Percentiles rank a stretch among this genome's conserved stretches.
Conservation (phyloP, 2,888 invertebrate genomes). For the Trissoscelio sp. region DNA sequence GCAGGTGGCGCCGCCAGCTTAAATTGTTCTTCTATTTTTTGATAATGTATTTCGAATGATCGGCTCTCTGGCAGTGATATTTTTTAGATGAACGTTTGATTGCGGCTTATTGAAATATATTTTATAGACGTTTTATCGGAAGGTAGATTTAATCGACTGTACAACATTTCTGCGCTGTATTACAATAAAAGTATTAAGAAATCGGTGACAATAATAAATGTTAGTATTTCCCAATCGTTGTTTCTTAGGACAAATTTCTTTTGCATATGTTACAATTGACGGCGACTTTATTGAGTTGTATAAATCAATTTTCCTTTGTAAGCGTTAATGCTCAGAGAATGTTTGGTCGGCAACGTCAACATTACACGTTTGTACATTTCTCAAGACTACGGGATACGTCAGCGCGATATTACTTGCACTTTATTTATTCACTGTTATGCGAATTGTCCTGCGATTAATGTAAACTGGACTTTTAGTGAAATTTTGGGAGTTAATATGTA, state of each 20-base stretch:
- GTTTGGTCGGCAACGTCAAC: slow-evolving; percentile 65
- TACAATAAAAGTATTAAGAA: slow-evolving; percentile 44
- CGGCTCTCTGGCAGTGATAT: slow-evolving; percentile 57
- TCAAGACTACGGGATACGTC: slow-evolving; percentile 66
- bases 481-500: background rate
- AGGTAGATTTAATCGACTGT: slow-evolving; percentile 20
- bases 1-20: slow-evolving; percentile 9
- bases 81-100: slow-evolving; percentile 29
- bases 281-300: slow-evolving; percentile 47
- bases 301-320: slow-evolving; percentile 50
- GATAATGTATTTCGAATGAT: slow-evolving; percentile 19
- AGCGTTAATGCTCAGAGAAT: slow-evolving; percentile 64
- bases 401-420: slow-evolving; percentile 63
- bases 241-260: slow-evolving; percentile 16
- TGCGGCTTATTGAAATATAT: slow-evolving; percentile 47
- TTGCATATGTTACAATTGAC: slow-evolving; percentile 24
- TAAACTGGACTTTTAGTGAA: background rate
- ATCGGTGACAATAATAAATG: slow-evolving; percentile 45
- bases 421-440: slow-evolving; percentile 52
- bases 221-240: slow-evolving; percentile 40
- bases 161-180: slow-evolving; percentile 12
- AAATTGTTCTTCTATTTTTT: slow-evolving; percentile 10
- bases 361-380: slow-evolving; percentile 65
- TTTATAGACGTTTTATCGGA: slow-evolving; percentile 41
- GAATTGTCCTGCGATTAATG: slow-evolving; percentile 16